phyloP scores from a whole-genome alignment of 2,797 vertebrate genomes.

The Eidolon dupreanum region DNA sequence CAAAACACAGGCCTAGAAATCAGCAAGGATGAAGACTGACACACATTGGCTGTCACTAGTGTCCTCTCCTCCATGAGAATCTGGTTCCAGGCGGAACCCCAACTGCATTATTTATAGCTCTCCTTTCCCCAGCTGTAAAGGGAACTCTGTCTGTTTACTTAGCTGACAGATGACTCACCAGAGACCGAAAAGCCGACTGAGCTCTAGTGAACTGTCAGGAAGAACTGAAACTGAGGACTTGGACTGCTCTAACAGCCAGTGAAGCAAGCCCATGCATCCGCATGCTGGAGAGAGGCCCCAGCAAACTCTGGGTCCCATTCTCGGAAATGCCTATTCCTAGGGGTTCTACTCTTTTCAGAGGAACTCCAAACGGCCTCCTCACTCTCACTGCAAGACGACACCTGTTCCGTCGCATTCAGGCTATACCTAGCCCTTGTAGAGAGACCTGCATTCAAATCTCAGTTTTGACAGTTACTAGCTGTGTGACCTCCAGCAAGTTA shows the following conservation, averaged over 20 bases:
- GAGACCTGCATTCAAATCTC: not conserved
- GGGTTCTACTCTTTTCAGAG: not conserved
- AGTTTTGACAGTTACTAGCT: not conserved
- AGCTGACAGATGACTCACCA: not conserved
- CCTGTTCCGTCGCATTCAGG: not conserved
- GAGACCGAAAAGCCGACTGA: not conserved
- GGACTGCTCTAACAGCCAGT: not conserved
- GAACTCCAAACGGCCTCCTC: not conserved
- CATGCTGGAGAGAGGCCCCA: not conserved
- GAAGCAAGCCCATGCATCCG: not conserved
- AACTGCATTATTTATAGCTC: not conserved
- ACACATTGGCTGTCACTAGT: not conserved
- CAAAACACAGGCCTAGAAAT: constrained; percentile 25
- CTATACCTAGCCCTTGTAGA: not conserved
- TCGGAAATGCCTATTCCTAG: not conserved
- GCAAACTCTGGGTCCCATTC: not conserved
- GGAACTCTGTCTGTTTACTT: not conserved
- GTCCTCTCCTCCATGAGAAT: not conserved
- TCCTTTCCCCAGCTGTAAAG: not conserved
- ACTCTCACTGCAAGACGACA: not conserved
- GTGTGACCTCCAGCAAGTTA: not conserved
- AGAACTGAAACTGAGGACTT: constrained; percentile 11
- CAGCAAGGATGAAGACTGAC: not conserved
- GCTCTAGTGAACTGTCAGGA: not conserved
- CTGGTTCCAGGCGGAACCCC: constrained; percentile 18